Evolutionary conservation across 1,140 invertebrate species (phyloP).

Genomic region (Solenopsis fugax): DNA sequence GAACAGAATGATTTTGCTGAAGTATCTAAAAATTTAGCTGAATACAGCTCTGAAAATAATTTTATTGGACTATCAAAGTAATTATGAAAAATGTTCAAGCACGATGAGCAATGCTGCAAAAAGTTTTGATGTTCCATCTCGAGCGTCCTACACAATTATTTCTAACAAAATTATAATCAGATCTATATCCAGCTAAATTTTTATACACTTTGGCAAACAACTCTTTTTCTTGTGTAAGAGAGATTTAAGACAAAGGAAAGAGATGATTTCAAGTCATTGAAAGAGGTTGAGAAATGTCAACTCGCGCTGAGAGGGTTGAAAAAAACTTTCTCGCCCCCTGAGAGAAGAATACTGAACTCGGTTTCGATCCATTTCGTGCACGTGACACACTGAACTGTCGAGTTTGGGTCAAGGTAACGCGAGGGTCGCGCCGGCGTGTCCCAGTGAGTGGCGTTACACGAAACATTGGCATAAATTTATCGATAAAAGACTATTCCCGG

Average conservation of each 20-base stretch:
- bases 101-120: too few relatives aligned
- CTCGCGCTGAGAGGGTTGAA: neutral
- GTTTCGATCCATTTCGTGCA: slow-evolving; percentile 60
- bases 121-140: too few relatives aligned
- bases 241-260: neutral
- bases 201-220: too few relatives aligned
- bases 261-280: neutral
- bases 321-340: neutral
- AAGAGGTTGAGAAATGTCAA: slow-evolving; percentile 3
- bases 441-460: slow-evolving; percentile 18
- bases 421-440: slow-evolving; percentile 27
- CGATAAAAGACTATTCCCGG: slow-evolving; percentile 32
- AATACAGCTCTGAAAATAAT: too few relatives aligned
- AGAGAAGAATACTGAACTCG: slow-evolving; percentile 51
- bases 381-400: slow-evolving; percentile 47
- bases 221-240: neutral
- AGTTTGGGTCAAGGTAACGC: slow-evolving; percentile 53
- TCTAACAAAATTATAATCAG: too few relatives aligned
- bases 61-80: too few relatives aligned
- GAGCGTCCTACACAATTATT: too few relatives aligned
- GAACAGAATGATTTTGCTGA: too few relatives aligned
- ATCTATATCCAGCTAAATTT: too few relatives aligned
- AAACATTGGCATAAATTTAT: slow-evolving; percentile 54
- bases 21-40: too few relatives aligned
- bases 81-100: too few relatives aligned